Percentiles rank a stretch among this genome's conserved stretches.
These are phyloP conservation scores for Noctua fimbriata DNA, from an alignment of 2,888 invertebrate species.

Conservation along the genomic window DNA sequence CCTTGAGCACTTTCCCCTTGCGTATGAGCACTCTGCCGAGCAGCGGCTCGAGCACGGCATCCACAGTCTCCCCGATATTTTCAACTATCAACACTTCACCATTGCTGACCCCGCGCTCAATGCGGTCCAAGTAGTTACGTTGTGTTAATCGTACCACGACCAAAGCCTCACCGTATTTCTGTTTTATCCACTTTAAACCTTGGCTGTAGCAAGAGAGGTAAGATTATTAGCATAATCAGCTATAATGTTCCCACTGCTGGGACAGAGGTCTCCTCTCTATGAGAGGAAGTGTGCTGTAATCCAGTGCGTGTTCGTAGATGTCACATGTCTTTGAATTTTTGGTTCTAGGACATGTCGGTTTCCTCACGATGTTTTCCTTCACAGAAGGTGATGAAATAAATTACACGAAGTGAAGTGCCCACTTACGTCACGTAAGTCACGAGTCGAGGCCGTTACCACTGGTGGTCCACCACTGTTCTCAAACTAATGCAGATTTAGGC, in stretches of 20 bases:
- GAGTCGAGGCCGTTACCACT: neutral
- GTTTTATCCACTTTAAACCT: slow-evolving; percentile 98
- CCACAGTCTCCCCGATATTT: slow-evolving; percentile 96
- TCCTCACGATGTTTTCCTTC: neutral
- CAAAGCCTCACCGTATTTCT: slow-evolving; percentile 93
- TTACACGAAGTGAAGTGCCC: neutral
- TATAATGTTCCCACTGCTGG: neutral
- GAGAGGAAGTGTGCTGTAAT: neutral
- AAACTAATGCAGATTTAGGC: neutral
- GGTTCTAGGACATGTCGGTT: neutral
- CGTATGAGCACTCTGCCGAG: slow-evolving; percentile 96
- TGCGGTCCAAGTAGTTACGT: slow-evolving; percentile 95
- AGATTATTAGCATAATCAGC: neutral
- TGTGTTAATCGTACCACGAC: slow-evolving; percentile 94
- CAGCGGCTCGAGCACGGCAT: slow-evolving; percentile 97
- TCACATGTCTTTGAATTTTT: neutral
- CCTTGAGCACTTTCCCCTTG: slow-evolving; percentile 94
- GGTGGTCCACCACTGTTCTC: neutral
- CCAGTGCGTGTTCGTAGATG: neutral
- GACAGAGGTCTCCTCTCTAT: neutral
- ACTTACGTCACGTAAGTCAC: neutral
- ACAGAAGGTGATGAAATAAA: neutral
- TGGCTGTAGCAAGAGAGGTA: slow-evolving; percentile 86
- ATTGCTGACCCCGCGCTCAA: slow-evolving; percentile 93
- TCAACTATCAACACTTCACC: slow-evolving; percentile 96